phyloP scores from a whole-genome alignment of 2,797 vertebrate species.

The Artibeus jamaicensis region DNA sequence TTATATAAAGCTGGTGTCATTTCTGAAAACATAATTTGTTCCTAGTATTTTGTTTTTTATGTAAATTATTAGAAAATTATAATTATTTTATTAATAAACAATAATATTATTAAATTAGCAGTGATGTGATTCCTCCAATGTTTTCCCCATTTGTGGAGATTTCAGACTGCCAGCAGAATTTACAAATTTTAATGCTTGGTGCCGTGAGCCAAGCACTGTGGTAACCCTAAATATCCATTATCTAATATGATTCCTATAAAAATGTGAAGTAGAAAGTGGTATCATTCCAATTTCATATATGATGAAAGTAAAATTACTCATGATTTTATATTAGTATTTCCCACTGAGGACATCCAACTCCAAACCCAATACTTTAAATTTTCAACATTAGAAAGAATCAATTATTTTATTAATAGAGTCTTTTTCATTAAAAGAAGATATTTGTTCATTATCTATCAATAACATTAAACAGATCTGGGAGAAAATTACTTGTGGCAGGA shows the following conservation, averaged over 20 bases:
- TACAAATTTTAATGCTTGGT: background rate
- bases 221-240: background rate
- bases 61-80: background rate
- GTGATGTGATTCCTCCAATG: background rate
- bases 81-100: background rate
- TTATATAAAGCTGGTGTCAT: background rate
- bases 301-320: background rate
- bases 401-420: background rate
- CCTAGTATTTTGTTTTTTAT: background rate
- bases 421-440: background rate
- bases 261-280: background rate
- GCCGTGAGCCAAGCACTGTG: background rate
- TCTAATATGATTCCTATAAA: background rate
- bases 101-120: background rate
- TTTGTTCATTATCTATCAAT: background rate
- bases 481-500: background rate
- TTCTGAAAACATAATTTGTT: conserved; percentile 17
- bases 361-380: background rate
- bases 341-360: background rate
- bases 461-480: background rate
- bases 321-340: background rate
- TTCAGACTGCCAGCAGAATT: background rate
- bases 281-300: background rate
- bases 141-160: background rate
- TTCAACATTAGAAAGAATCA: background rate